Evolutionary conservation across 1,140 invertebrate genomes (phyloP).

Genomic region (Drosophila sproati): DNA sequence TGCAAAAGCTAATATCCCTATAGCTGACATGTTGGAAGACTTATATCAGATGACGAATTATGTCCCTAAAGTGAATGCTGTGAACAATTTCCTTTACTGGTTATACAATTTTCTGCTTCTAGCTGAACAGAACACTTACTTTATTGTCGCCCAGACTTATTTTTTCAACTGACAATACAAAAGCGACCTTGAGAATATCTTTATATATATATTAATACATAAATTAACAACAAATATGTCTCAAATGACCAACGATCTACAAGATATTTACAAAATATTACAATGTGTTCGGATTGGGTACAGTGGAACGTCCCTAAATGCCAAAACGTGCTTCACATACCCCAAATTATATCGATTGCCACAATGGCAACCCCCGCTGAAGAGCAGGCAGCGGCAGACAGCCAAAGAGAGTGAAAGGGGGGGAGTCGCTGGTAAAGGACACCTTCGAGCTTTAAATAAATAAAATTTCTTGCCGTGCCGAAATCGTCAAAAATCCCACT

Average conservation of each 20-base stretch:
- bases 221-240: background rate
- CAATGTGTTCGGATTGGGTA: constrained; percentile 20
- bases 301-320: constrained; percentile 36
- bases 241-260: constrained; percentile 16
- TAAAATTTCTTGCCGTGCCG: constrained; percentile 35
- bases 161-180: too few relatives aligned
- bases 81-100: too few relatives aligned
- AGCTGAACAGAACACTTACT: too few relatives aligned
- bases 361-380: constrained; percentile 2
- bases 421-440: background rate
- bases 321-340: constrained; percentile 46
- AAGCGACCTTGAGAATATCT: background rate
- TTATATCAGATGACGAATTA: constrained; percentile 33
- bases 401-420: background rate
- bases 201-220: background rate
- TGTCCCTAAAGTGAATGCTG: background rate
- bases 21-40: constrained; percentile 26
- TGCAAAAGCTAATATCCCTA: constrained; percentile 8
- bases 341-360: constrained; percentile 55
- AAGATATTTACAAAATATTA: constrained; percentile 37
- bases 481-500: constrained; percentile 40
- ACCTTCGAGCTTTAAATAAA: constrained; percentile 58
- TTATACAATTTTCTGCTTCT: too few relatives aligned
- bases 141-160: too few relatives aligned
- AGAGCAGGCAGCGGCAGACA: background rate